Evolutionary conservation across 2,113 vertebrate species (phyloP).

Genomic region (Papio anubis): DNA sequence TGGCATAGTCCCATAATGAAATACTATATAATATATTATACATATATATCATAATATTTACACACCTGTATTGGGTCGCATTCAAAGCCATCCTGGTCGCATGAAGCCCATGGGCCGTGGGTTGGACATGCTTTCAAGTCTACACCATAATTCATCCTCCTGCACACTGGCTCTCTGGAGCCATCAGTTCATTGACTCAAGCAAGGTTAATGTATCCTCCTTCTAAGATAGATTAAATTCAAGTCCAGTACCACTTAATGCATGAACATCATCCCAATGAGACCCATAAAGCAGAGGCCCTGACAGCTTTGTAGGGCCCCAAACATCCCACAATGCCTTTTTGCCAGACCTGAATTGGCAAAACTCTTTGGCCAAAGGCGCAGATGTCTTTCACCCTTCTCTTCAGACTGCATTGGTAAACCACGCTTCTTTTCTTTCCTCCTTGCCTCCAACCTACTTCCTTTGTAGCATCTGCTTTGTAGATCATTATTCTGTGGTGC

Average conservation of each 20-base stretch:
- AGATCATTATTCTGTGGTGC: background rate
- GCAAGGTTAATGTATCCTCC: background rate
- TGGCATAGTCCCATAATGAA: no score
- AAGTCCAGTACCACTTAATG: background rate
- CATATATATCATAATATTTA: no score
- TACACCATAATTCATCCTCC: background rate
- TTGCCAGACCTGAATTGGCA: background rate
- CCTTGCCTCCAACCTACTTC: background rate
- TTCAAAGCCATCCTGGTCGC: no score
- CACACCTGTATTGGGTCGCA: no score
- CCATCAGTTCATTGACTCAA: background rate
- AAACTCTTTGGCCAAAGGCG: background rate
- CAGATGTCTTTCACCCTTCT: background rate
- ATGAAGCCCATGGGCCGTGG: no score
- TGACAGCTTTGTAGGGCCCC: background rate
- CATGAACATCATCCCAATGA: background rate
- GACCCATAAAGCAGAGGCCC: slow-evolving; percentile 1
- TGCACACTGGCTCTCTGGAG: background rate
- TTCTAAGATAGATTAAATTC: slow-evolving; percentile 35
- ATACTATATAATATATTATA: no score
- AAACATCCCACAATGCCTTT: slow-evolving; percentile 2
- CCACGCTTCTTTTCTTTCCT: background rate
- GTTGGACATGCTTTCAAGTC: no score
- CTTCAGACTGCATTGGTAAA: background rate
- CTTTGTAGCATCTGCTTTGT: background rate